Evolutionary conservation across 1,140 invertebrate genomes (phyloP), one percentile per base, ranked within the genome.

Genomic region (Thaumetopoea pityocampa): DNA sequence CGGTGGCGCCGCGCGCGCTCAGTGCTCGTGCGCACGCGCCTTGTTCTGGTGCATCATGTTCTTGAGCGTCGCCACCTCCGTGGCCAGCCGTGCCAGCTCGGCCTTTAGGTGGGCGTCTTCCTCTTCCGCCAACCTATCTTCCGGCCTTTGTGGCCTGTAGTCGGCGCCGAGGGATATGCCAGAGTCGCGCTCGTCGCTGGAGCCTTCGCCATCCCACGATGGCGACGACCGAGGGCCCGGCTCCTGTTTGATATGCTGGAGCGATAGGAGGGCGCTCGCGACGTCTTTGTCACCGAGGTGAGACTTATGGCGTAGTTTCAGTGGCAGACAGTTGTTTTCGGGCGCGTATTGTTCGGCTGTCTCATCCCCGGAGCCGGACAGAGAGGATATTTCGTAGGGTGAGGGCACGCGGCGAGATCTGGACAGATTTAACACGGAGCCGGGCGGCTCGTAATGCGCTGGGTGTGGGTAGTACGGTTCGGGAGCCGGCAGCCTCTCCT

Each of bases 271-370:
- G 0, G 93, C 92, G 52, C 88, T 93, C 1, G 93, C 93, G 1
- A 93, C 92, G 64, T 95, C 94, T 60, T 95, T 94, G 69, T 96
- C 94, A 0, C 94, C 93, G 26, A 96, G 87, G 57, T 95, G 92
- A n/a, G 92, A 92, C 74, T 97, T 98, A 87, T 98, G 95, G 51
- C 96, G 90, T 34, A 97, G 86, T 76, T 97, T 97, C 53, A 96
- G 90, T 0, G 96, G 96, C 47, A 97, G 51, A 65, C 70, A 76
- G 57, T 74, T 84, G 61, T 66, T 81, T 49, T 80, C 63, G 9
- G 87, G 69, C 40, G 77, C 52, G 68, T 84, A 66, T 37, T 74
- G 56, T 67, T 90, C 66, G 52, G 85, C 76, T 40, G 87, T 87
- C 56, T 93, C 92, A 50, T 92, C 92, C 0, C 92, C 76, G 29